Evolutionary conservation across 1,140 invertebrate genomes (phyloP).

Genomic region (Cataglyphis hispanica): DNA sequence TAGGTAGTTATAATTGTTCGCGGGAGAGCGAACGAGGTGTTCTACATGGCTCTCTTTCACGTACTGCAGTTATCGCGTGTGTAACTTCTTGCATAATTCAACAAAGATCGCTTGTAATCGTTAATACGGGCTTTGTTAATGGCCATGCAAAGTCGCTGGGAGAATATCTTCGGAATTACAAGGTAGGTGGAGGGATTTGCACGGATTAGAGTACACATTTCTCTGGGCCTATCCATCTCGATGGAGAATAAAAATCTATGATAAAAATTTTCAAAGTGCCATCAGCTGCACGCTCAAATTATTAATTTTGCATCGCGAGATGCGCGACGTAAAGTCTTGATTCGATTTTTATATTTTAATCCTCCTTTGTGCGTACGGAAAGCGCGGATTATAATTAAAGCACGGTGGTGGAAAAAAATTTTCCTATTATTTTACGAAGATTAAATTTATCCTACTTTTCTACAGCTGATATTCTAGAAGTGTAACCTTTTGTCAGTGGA

Average conservation of each 20-base stretch:
- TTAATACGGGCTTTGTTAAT: slow-evolving; percentile 37
- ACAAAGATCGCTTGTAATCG: slow-evolving; percentile 60
- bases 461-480: not conserved
- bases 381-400: slow-evolving; percentile 13
- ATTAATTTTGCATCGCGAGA: not conserved
- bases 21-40: slow-evolving; percentile 53
- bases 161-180: slow-evolving; percentile 54
- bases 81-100: slow-evolving; percentile 70
- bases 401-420: not conserved
- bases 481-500: slow-evolving; percentile 41
- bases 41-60: slow-evolving; percentile 54
- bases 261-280: not conserved
- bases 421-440: not conserved
- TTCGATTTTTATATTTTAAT: slow-evolving; percentile 6
- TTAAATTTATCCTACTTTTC: slow-evolving; percentile 51
- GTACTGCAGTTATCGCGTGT: slow-evolving; percentile 32
- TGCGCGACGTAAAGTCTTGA: not conserved
- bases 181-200: slow-evolving; percentile 72
- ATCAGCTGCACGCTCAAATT: not conserved
- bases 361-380: not conserved
- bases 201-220: slow-evolving; percentile 26
- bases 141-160: slow-evolving; percentile 18
- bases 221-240: not conserved
- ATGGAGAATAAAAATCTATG: not conserved
- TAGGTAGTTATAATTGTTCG: slow-evolving; percentile 64